Percentiles rank a stretch among this genome's conserved stretches.
These are phyloP conservation scores for Botia almorhae DNA, from an alignment of 2,797 vertebrate genomes.

Conservation along the genomic window DNA sequence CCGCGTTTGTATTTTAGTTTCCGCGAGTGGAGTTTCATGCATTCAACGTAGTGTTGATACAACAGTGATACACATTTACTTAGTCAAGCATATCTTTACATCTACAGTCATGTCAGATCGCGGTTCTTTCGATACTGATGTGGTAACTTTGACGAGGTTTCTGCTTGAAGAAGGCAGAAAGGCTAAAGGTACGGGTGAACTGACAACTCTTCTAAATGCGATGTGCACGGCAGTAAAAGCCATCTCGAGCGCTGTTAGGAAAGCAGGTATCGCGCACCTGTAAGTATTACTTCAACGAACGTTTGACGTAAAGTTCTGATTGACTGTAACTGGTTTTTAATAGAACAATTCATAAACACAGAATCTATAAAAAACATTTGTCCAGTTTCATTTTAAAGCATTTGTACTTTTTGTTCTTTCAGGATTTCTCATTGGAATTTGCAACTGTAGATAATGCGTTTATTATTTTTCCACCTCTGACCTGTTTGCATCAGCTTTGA, in stretches of 20 bases:
- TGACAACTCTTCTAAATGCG: constrained; percentile 90
- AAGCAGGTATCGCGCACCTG: constrained; percentile 93
- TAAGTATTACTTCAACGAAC: constrained; percentile 74
- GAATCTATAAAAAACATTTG: neutral
- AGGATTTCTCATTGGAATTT: neutral
- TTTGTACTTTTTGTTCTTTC: neutral
- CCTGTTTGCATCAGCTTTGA: neutral
- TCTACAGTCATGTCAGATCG: constrained; percentile 81
- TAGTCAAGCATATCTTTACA: neutral
- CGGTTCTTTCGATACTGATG: constrained; percentile 87
- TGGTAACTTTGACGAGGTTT: constrained; percentile 91
- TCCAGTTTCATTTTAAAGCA: neutral
- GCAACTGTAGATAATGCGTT: too few relatives aligned
- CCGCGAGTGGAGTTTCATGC: neutral
- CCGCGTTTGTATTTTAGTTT: constrained; percentile 23
- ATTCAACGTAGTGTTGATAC: neutral
- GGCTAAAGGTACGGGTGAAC: constrained; percentile 87
- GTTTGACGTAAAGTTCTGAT: neutral
- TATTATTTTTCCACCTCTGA: too few relatives aligned
- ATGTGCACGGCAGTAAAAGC: constrained; percentile 90
- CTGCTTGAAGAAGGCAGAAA: constrained; percentile 88
- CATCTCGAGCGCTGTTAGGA: constrained; percentile 91
- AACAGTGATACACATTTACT: neutral
- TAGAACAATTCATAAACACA: too few relatives aligned
- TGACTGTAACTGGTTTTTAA: too few relatives aligned